phyloP scores from a whole-genome alignment of 2,797 vertebrate species.

The Acropternis orthonyx region DNA sequence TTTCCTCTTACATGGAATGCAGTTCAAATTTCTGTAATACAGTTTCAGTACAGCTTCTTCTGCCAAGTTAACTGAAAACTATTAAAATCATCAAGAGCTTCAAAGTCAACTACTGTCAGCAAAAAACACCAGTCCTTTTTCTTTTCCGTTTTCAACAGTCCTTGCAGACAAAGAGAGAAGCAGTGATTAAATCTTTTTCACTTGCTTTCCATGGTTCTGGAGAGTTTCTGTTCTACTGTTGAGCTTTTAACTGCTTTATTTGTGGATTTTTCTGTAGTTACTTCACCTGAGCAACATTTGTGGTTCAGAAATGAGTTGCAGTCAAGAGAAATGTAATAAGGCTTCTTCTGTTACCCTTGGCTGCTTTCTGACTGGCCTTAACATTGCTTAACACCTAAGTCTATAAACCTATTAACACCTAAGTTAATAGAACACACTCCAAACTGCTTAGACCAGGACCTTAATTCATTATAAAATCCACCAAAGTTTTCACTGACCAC shows the following conservation, averaged over 20 bases:
- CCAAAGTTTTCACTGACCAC: not conserved
- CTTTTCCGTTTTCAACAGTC: not conserved
- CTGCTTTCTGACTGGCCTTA: not conserved
- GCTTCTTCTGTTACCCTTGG: fast-evolving
- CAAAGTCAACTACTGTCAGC: not conserved
- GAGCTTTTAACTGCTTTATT: not conserved
- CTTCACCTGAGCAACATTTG: not conserved
- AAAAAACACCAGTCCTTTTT: not conserved
- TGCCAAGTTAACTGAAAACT: not conserved
- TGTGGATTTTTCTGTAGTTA: not conserved
- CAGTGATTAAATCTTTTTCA: not conserved
- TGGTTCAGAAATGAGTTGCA: not conserved
- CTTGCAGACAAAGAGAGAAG: not conserved
- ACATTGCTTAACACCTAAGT: not conserved
- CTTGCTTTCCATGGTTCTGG: not conserved
- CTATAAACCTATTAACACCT: too few relatives aligned
- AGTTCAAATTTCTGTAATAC: not conserved
- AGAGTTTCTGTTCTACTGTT: not conserved
- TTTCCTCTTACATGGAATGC: not conserved
- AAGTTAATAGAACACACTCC: not conserved
- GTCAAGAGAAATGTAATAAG: not conserved
- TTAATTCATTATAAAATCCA: not conserved
- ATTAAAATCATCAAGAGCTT: not conserved
- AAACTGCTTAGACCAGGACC: not conserved
- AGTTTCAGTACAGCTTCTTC: not conserved